Percentiles rank a stretch among this genome's conserved stretches.
Conservation (phyloP, 2,888 invertebrate species). For the Drosophila hamatofila region DNA sequence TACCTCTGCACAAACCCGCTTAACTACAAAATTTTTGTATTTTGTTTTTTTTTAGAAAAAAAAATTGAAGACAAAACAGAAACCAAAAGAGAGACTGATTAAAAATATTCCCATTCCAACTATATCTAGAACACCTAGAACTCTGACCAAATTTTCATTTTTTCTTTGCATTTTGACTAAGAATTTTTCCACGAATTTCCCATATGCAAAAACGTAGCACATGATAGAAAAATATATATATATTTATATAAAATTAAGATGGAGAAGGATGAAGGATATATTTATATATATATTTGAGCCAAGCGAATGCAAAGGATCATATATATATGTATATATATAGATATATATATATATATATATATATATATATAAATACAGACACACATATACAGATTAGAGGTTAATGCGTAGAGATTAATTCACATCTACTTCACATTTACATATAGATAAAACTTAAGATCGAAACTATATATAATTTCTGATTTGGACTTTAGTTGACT, state of each 20-base stretch:
- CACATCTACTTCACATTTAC: background rate
- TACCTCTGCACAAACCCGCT: background rate
- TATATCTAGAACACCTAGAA: background rate
- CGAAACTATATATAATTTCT: background rate
- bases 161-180: background rate
- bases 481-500: background rate
- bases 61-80: background rate
- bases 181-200: conserved; percentile 19
- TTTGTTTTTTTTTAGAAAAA: background rate
- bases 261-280: background rate
- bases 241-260: conserved; percentile 1
- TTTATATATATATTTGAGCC: background rate
- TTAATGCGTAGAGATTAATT: background rate
- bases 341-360: background rate
- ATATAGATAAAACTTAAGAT: background rate
- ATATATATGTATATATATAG: background rate
- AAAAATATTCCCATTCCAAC: conserved; percentile 5
- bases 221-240: conserved; percentile 4
- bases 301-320: background rate
- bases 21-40: background rate
- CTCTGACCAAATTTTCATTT: conserved; percentile 18
- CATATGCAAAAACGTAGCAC: conserved; percentile 1
- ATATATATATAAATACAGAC: background rate
- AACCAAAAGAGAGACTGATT: conserved; percentile 4
- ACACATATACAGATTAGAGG: background rate